A percentile compares a stretch with the other conserved stretches of the same genome.
These are phyloP conservation scores for Eilema sororculum DNA, from an alignment of 2,888 invertebrate genomes.

Conservation along the genomic window DNA sequence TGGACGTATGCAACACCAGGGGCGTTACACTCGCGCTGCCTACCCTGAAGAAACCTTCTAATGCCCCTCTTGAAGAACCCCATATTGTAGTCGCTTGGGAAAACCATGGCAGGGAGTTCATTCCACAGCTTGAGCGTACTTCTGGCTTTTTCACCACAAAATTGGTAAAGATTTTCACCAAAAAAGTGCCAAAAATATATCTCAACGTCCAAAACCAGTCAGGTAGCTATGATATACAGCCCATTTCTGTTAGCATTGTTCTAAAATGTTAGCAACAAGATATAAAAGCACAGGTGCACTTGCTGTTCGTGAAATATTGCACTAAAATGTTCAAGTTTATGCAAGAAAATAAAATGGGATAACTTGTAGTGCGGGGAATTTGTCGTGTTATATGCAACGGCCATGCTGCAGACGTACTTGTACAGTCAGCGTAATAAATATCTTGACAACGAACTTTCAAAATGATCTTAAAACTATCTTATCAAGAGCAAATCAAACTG, in stretches of 20 bases:
- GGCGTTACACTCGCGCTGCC: no score
- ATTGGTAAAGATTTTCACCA: not conserved
- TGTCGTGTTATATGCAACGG: not conserved
- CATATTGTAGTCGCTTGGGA: no score
- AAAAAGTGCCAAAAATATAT: not conserved
- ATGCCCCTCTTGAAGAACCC: no score
- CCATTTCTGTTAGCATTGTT: conserved; percentile 20
- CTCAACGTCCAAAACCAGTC: conserved; percentile 26
- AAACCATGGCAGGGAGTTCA: no score
- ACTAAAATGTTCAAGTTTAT: conserved; percentile 57
- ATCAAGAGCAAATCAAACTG: no score
- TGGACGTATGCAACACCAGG: no score
- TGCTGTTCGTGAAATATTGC: conserved; percentile 61
- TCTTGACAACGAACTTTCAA: no score
- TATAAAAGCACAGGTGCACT: conserved; percentile 59
- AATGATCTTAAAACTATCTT: no score
- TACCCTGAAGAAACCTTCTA: no score
- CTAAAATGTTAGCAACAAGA: conserved; percentile 43
- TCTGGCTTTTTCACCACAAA: not conserved
- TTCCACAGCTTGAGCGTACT: no score
- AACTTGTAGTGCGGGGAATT: conserved; percentile 43
- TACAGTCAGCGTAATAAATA: no score
- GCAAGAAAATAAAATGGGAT: conserved; percentile 55
- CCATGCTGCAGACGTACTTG: not conserved
- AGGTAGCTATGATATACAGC: conserved; percentile 25